phyloP scores from a whole-genome alignment of 2,113 vertebrate genomes.

The Gallinago undulata region DNA sequence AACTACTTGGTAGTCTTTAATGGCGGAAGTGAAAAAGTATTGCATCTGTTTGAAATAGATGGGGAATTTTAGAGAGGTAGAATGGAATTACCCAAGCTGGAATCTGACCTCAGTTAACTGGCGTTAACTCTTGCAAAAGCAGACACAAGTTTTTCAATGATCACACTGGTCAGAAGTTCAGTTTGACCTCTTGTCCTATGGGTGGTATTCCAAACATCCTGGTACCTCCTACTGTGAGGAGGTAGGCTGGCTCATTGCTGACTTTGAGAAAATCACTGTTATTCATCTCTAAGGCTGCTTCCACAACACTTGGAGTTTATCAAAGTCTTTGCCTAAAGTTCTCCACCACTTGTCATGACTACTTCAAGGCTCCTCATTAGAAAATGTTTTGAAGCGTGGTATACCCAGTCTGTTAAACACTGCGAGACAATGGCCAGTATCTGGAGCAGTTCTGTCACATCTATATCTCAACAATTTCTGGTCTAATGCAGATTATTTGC shows the following conservation, averaged over 20 bases:
- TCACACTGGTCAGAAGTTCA: not conserved
- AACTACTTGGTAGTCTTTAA: not conserved
- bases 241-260: not conserved
- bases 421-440: not conserved
- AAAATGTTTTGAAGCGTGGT: not conserved
- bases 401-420: not conserved
- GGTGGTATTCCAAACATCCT: not conserved
- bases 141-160: not conserved
- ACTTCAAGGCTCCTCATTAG: not conserved
- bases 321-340: not conserved
- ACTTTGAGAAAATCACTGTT: not conserved
- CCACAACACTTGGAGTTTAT: not conserved
- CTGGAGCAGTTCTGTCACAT: not conserved
- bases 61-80: constrained; percentile 64
- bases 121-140: constrained; percentile 46
- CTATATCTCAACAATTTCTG: accelerated
- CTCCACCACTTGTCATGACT: not conserved
- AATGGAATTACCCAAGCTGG: constrained; percentile 63
- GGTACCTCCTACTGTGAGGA: not conserved
- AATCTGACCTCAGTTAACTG: constrained; percentile 8
- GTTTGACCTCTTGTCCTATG: not conserved
- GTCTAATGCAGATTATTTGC: not conserved
- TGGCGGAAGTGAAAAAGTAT: constrained; percentile 58
- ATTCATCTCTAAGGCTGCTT: not conserved
- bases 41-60: constrained; percentile 46